A percentile compares a stretch with the other conserved stretches of the same genome.
phyloP scores from a whole-genome alignment of 2,888 invertebrate genomes.

The Aporophyla lueneburgensis region DNA sequence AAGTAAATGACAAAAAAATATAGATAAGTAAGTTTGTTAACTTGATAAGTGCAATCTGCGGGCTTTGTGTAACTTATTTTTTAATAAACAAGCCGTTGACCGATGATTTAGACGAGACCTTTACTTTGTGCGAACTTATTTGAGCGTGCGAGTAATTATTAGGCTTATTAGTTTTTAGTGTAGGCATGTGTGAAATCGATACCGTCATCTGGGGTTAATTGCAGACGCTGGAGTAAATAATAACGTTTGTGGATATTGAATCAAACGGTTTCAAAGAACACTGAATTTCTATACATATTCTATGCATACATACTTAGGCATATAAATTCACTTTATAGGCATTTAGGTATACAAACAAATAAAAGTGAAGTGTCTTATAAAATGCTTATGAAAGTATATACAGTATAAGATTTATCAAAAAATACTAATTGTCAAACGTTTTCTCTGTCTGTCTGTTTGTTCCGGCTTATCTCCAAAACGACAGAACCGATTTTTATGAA shows the following conservation, averaged over 20 bases:
- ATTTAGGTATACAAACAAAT: too few species aligned
- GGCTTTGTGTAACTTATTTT: slow-evolving; percentile 14
- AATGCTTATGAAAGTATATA: too few species aligned
- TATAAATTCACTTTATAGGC: too few species aligned
- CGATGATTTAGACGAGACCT: slow-evolving; percentile 14
- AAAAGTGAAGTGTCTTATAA: too few species aligned
- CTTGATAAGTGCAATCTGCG: slow-evolving; percentile 4
- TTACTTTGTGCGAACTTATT: slow-evolving; percentile 4
- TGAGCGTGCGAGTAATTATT: slow-evolving; percentile 4
- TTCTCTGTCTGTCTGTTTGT: too few species aligned
- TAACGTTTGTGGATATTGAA: neutral
- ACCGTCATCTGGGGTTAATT: neutral
- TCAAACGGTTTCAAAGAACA: neutral
- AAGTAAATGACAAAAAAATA: slow-evolving; percentile 17
- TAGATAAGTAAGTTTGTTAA: slow-evolving; percentile 33
- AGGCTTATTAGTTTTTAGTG: slow-evolving; percentile 19
- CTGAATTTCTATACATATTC: neutral
- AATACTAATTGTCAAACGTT: too few species aligned
- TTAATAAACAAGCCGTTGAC: slow-evolving; percentile 36
- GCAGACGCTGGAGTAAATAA: slow-evolving; percentile 1
- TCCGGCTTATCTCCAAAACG: too few species aligned
- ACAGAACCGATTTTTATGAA: too few species aligned
- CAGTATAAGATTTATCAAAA: too few species aligned
- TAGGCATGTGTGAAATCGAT: slow-evolving; percentile 18
- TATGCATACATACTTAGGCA: too few species aligned